Conservation (phyloP, 1,140 invertebrate genomes). For the Epicauta chinensis region DNA sequence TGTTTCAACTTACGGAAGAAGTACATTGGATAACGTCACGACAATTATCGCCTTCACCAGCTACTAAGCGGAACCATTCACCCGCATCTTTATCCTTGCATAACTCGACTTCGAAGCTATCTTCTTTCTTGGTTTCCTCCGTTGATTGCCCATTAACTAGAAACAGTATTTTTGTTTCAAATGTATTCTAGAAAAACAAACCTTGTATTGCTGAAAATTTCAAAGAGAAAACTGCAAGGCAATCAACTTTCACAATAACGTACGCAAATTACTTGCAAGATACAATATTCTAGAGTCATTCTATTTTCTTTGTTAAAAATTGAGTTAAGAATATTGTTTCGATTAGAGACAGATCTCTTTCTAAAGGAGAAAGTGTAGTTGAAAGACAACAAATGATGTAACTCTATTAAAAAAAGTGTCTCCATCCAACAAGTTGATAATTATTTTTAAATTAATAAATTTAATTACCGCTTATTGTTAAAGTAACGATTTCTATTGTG, state of each 20-base stretch:
- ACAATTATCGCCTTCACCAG: constrained; percentile 86
- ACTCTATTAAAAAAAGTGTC: too few relatives aligned
- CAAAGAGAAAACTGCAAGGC: constrained; percentile 27
- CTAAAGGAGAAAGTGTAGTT: too few relatives aligned
- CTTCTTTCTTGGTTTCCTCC: constrained; percentile 64
- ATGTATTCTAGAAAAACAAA: too few relatives aligned
- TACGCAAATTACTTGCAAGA: constrained; percentile 15
- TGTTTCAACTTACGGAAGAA: constrained; percentile 62
- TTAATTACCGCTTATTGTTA: too few relatives aligned
- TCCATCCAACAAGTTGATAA: too few relatives aligned
- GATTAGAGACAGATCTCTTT: too few relatives aligned
- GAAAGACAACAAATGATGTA: too few relatives aligned
- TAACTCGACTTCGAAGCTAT: constrained; percentile 79
- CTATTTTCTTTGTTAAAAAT: neutral
- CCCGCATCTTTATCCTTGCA: constrained; percentile 94
- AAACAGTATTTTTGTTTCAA: too few relatives aligned
- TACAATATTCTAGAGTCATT: neutral
- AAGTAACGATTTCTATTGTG: too few relatives aligned
- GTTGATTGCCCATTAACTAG: constrained; percentile 11
- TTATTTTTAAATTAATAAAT: too few relatives aligned
- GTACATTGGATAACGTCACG: constrained; percentile 94
- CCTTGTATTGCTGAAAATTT: constrained; percentile 6
- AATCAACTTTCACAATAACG: constrained; percentile 29
- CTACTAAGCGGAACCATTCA: constrained; percentile 88
- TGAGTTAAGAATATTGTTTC: too few relatives aligned